Percentiles rank a stretch among this genome's conserved stretches.
phyloP scores from a whole-genome alignment of 2,797 vertebrate species.

The Borostomias antarcticus region DNA sequence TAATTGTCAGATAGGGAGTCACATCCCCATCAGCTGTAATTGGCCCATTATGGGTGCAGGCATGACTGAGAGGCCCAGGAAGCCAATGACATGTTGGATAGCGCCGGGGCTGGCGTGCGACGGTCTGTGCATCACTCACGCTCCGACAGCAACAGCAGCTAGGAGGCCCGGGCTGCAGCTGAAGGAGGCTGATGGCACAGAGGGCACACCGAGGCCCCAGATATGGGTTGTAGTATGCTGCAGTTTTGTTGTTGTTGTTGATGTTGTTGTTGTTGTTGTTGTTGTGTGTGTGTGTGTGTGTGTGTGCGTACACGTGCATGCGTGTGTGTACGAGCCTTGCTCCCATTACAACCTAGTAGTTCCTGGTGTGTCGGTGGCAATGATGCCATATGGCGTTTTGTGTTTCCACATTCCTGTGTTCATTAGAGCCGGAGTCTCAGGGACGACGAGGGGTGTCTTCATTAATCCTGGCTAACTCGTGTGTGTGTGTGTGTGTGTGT shows the following conservation, averaged over 20 bases:
- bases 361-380: constrained; percentile 56
- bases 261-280: neutral
- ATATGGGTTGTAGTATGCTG: neutral
- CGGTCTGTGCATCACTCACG: constrained; percentile 64
- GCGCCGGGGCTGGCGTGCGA: no score
- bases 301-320: constrained; percentile 22
- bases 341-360: constrained; percentile 33
- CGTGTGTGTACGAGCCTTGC: constrained; percentile 32
- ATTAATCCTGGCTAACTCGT: constrained; percentile 76
- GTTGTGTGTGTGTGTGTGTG: neutral
- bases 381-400: constrained; percentile 74
- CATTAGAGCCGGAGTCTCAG: constrained; percentile 72
- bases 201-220: constrained; percentile 40
- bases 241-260: neutral
- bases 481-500: constrained; percentile 30
- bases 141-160: constrained; percentile 46
- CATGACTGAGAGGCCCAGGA: constrained; percentile 74
- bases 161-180: constrained; percentile 41
- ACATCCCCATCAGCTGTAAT: constrained; percentile 80
- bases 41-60: constrained; percentile 81
- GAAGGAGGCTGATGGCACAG: constrained; percentile 51
- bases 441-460: constrained; percentile 72
- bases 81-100: constrained; percentile 73
- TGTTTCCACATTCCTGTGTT: constrained; percentile 64
- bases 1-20: constrained; percentile 80